A percentile compares a stretch with the other conserved stretches of the same genome.
These are phyloP conservation scores for Ascaphus truei DNA, from an alignment of 2,113 vertebrate genomes.

Conservation along the genomic window DNA sequence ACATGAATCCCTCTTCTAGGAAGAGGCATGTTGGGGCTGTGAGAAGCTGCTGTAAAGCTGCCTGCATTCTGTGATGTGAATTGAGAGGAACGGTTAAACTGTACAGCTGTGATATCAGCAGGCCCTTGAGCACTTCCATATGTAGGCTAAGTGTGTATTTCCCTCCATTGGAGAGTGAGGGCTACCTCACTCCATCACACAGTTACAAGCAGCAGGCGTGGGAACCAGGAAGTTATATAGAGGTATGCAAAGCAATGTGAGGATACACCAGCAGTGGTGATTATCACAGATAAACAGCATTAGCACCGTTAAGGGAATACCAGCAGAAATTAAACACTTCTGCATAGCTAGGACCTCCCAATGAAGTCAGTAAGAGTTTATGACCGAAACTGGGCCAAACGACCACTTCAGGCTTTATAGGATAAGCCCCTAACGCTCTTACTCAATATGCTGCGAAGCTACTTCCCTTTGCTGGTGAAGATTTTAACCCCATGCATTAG, in stretches of 20 bases:
- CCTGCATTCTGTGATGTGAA: not conserved
- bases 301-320: not conserved
- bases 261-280: not conserved
- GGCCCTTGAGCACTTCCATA: slow-evolving; percentile 22
- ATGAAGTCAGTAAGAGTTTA: too few relatives aligned
- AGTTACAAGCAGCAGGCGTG: not conserved
- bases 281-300: not conserved
- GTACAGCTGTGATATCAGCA: slow-evolving; percentile 13
- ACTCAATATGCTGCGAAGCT: too few relatives aligned
- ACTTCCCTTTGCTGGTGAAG: too few relatives aligned
- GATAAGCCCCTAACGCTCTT: too few relatives aligned
- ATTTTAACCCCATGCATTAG: too few relatives aligned
- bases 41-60: not conserved
- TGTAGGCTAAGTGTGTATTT: not conserved
- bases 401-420: too few relatives aligned
- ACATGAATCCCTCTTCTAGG: not conserved
- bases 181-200: not conserved
- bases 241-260: not conserved
- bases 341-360: too few relatives aligned
- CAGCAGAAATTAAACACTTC: not conserved
- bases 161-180: not conserved
- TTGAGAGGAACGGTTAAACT: not conserved
- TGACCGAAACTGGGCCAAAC: too few relatives aligned
- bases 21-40: not conserved
- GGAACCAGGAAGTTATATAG: not conserved